Conservation (phyloP, 2,113 vertebrate genomes). For the Hemibagrus wyckioides region DNA sequence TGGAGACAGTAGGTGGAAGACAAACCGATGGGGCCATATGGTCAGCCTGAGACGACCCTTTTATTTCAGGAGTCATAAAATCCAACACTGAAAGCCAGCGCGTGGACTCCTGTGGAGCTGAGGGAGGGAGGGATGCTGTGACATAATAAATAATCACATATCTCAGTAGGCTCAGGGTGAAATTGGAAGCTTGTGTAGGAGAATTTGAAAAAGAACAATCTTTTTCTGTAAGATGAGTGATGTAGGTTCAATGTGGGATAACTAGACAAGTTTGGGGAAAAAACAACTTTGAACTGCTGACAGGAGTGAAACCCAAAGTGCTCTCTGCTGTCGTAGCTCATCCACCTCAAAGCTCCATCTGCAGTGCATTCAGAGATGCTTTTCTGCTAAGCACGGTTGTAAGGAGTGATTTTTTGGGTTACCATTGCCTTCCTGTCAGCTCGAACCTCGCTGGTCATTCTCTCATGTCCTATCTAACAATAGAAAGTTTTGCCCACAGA, state of each 20-base stretch:
- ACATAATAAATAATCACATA: conserved; percentile 25
- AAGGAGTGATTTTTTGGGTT: too few relatives aligned
- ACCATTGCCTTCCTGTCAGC: too few relatives aligned
- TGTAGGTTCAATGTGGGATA: not conserved
- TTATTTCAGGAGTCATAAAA: conserved; percentile 48
- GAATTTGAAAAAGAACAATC: not conserved
- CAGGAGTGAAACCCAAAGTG: not conserved
- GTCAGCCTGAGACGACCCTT: conserved; percentile 43
- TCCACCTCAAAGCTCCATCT: not conserved
- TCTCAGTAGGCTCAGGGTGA: not conserved
- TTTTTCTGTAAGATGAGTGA: not conserved
- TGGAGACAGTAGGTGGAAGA: conserved; percentile 41
- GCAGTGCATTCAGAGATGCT: not conserved
- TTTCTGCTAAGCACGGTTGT: not conserved
- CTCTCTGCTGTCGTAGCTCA: not conserved
- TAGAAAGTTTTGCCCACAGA: too few relatives aligned
- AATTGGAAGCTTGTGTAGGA: not conserved
- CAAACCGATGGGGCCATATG: conserved; percentile 43
- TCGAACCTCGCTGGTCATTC: too few relatives aligned
- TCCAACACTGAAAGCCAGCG: conserved; percentile 43
- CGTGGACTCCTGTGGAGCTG: conserved; percentile 23
- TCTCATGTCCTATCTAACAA: too few relatives aligned
- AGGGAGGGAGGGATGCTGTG: conserved; percentile 28
- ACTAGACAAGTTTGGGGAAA: not conserved
- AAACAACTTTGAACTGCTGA: not conserved